Conservation (phyloP, 2,888 invertebrate genomes). For the Meiosimyza platycephala region DNA sequence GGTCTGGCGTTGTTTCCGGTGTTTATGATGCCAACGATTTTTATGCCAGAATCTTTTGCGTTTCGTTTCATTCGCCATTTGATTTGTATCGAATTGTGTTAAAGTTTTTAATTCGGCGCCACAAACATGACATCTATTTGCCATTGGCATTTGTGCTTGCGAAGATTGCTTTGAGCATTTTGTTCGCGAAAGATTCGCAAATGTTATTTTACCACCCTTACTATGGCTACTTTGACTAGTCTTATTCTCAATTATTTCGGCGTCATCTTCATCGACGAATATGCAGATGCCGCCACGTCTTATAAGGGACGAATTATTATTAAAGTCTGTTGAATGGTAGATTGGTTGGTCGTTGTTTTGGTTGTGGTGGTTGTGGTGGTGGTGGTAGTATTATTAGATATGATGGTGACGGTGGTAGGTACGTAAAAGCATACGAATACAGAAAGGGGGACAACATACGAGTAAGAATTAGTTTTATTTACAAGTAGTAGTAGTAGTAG, state of each 20-base stretch:
- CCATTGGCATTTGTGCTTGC: conserved; percentile 39
- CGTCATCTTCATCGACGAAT: conserved; percentile 66
- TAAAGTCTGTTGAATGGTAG: conserved; percentile 52
- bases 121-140: conserved; percentile 56
- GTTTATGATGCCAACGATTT: conserved; percentile 59
- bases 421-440: conserved; percentile 8
- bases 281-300: conserved; percentile 68
- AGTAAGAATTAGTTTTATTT: conserved; percentile 18
- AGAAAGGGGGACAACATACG: conserved; percentile 5
- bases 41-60: conserved; percentile 63
- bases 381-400: conserved; percentile 11
- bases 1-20: conserved; percentile 57
- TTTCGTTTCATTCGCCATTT: conserved; percentile 46
- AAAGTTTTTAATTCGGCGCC: conserved; percentile 48
- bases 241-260: conserved; percentile 62
- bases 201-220: conserved; percentile 36
- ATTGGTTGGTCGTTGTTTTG: no score
- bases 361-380: neutral
- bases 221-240: conserved; percentile 47
- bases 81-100: conserved; percentile 29
- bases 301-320: conserved; percentile 64
- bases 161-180: conserved; percentile 40
- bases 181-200: conserved; percentile 39
- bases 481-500: neutral
- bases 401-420: conserved; percentile 4